Base-by-base conservation (phyloP, 2,797 vertebrate species). In the Chromis chromis region DNA sequence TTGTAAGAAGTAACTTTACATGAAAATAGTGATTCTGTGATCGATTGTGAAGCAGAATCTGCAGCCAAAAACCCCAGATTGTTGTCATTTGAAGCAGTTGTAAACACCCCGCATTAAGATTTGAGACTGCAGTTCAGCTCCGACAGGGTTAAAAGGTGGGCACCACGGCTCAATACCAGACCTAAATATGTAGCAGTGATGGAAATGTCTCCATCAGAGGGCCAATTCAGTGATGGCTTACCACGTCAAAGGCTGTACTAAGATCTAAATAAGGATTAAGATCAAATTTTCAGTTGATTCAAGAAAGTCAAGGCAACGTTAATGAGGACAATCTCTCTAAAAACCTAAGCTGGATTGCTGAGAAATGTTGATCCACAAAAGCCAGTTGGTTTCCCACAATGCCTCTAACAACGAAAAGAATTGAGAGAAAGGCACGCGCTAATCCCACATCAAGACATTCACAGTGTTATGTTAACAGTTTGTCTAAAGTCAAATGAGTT, bases 351-450 rank as follows among this genome's bases (percentile, higher is more conserved):
- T 62, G 76, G 70, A 74, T 65, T 58, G 65, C 74, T 25, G 65
- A 67, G 63, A 86, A 72, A 75, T 78, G 74, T 63, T 80, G 82
- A 89, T 76, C 81, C 60, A 70, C 57, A 22, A 84, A 87, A 78
- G 76, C 65, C 14, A 21, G 36, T 61, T 27, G 66, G 64, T 28
- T 81, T 80, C 56, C 68, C 65, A 76, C 67, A 72, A 59, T 24
- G 11, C 55, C 24, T 59, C 48, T 67, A 61, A 58, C 16, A 77
- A 49, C 25, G 8, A 39, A 36, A 39, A 56, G 33, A 79, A 49
- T 28, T 16, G 11, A 66, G 21, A 58, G 42, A 82, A 57, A 64
- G 44, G 28, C 69, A 27, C 2, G 10, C 22, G 40, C 71, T 33
- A 60, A 76, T 10, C 40, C 33, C 12, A 46, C 49, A 33, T 58